Percentiles rank a stretch among this genome's conserved stretches.
These are phyloP conservation scores for Chymomyza amoena DNA, from an alignment of 2,888 invertebrate genomes.

Conservation along the genomic window DNA sequence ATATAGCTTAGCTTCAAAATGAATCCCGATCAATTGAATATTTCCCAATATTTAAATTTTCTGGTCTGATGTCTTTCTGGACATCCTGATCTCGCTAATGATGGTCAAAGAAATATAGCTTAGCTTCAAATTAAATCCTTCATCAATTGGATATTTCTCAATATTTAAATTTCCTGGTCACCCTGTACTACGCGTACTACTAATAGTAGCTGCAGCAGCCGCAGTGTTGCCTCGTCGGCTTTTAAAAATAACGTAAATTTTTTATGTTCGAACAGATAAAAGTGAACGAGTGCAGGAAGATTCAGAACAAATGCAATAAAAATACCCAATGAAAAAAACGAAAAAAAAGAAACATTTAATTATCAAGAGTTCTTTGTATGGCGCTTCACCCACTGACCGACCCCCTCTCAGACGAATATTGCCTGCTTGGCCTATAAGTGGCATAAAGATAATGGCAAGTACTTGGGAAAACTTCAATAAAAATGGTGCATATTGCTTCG, in stretches of 20 bases:
- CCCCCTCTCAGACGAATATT: background rate
- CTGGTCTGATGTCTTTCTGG: no score
- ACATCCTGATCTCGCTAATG: no score
- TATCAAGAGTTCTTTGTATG: constrained; percentile 40
- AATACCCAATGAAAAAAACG: constrained; percentile 27
- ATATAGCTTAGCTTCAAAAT: no score
- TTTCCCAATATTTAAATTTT: no score
- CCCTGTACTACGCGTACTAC: background rate
- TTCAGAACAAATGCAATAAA: constrained; percentile 12
- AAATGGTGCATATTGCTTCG: background rate
- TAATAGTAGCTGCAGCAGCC: background rate
- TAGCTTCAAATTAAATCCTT: no score
- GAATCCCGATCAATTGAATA: no score
- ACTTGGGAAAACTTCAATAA: background rate
- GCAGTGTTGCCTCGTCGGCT: constrained; percentile 9
- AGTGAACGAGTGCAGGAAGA: background rate
- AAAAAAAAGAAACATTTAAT: constrained; percentile 47
- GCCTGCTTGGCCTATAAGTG: background rate
- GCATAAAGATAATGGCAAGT: constrained; percentile 3
- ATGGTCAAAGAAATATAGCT: no score
- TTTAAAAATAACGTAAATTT: constrained; percentile 52
- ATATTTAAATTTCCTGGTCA: background rate
- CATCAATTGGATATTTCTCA: no score
- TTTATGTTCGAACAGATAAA: constrained; percentile 24
- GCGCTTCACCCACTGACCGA: background rate